Conservation (phyloP, 2,797 vertebrate genomes). For the Scleropages formosus region DNA sequence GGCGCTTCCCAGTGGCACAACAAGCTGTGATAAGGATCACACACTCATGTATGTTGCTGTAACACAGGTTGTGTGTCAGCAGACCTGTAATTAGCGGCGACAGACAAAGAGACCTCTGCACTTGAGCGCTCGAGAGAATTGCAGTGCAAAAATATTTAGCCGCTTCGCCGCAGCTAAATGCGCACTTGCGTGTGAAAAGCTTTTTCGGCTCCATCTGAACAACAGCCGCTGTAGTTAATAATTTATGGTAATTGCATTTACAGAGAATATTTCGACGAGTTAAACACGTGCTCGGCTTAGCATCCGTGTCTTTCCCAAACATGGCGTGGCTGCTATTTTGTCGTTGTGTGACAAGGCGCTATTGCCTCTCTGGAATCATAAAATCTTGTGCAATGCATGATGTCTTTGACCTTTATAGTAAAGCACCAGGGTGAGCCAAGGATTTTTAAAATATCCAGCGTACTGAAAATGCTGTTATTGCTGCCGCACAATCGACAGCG, state of each 20-base stretch:
- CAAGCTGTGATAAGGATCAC: slow-evolving; percentile 64
- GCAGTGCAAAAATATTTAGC: slow-evolving; percentile 44
- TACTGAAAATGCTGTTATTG: slow-evolving; percentile 32
- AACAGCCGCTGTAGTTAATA: too few relatives aligned
- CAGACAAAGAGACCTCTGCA: slow-evolving; percentile 65
- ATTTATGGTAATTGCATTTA: too few relatives aligned
- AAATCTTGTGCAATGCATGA: slow-evolving; percentile 39
- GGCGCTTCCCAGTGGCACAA: slow-evolving; percentile 63
- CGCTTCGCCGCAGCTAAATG: background rate
- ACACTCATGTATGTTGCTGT: slow-evolving; percentile 42
- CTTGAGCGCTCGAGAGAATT: slow-evolving; percentile 45
- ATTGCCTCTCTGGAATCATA: slow-evolving; percentile 22
- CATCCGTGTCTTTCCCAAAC: too few relatives aligned
- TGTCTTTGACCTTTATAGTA: slow-evolving; percentile 50
- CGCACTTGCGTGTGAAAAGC: background rate
- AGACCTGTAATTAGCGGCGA: slow-evolving; percentile 60
- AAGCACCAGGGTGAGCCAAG: slow-evolving; percentile 41
- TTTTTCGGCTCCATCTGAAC: too few relatives aligned
- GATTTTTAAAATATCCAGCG: slow-evolving; percentile 32
- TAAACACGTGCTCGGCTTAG: background rate
- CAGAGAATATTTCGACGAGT: background rate
- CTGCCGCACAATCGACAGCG: slow-evolving; percentile 22
- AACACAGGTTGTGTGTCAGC: slow-evolving; percentile 41
- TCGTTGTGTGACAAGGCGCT: background rate
- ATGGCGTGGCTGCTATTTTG: background rate